Evolutionary conservation across 2,797 vertebrate species (phyloP), one percentile per base, ranked within the genome.

Genomic region (Lithobates sylvaticus): DNA sequence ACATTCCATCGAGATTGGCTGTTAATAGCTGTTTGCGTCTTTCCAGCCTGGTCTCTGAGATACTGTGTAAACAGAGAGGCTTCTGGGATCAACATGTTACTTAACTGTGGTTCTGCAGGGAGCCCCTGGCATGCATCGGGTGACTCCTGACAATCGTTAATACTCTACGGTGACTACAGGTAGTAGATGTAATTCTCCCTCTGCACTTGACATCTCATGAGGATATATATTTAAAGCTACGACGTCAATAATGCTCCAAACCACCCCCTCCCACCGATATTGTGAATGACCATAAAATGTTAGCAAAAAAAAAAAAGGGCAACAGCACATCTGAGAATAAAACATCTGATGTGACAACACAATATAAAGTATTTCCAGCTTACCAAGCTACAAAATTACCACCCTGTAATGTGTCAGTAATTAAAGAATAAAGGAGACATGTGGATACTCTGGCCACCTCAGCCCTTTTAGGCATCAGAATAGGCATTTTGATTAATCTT

Each of bases 61-160:
- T 73, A 84, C 75, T 42, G 39, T 32, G 81, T 64, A 83, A 78
- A 87, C 86, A 83, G 32, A 29, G 5, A 5, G 10, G 5, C 76
- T 77, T 29, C 8, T 27, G 81, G 69, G 85, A 23, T 26, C 10
- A 9, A 5, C 50, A 16, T 34, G 69, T 78, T 73, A 54, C 74
- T 7, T 16, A n/a, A 68, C 79, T 82, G 6, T 61, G 34, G 18
- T 5, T 2, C 72, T 86, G 21, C 29, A 29, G 70, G 70, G 74
- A 78, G 26, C 5, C 3, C 12, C 12, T 29, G 21, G 12, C 13
- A 29, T 10, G 39, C 50, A 9, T 65, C 7, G 3, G 27, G 54
- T n/a, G 34, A 61, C 39, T 67, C 58, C 23, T 15, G 16, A 54
- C 39, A 29, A 50, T 54, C 44, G 69, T 47, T 42, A 69, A 12